Evolutionary conservation across 2,113 vertebrate species (phyloP).

Genomic region (Aphyosemion australe): DNA sequence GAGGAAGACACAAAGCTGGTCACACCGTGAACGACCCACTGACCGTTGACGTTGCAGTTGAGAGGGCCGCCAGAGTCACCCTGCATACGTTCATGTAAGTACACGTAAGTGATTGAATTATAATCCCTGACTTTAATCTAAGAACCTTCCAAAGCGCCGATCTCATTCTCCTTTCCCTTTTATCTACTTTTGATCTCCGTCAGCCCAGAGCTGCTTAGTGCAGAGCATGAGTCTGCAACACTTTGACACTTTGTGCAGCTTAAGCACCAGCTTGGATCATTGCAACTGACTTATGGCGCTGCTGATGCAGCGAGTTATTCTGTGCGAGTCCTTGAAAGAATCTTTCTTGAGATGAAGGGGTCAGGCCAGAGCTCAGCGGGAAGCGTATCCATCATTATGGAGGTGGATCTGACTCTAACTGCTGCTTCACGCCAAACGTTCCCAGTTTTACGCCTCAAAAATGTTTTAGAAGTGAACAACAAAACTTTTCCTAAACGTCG

Average conservation of each 20-base stretch:
- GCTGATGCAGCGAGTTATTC: conserved; percentile 57
- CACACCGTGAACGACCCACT: conserved; percentile 85
- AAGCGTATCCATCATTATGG: conserved; percentile 4
- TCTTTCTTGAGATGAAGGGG: conserved; percentile 48
- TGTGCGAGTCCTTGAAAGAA: conserved; percentile 39
- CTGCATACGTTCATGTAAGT: conserved; percentile 56
- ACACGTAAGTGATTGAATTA: not conserved
- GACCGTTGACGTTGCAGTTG: conserved; percentile 81
- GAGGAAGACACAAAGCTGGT: conserved; percentile 87
- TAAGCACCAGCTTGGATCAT: conserved; percentile 43
- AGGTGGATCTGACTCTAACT: conserved; percentile 15
- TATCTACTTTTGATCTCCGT: conserved; percentile 16
- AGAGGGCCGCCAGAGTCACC: conserved; percentile 92
- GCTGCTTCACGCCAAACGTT: no score
- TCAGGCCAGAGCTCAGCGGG: conserved; percentile 34
- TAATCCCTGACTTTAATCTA: not conserved
- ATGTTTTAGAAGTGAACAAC: not conserved
- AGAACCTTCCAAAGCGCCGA: not conserved
- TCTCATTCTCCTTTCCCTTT: not conserved
- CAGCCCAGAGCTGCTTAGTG: conserved; percentile 23
- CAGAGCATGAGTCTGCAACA: conserved; percentile 23
- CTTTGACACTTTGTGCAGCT: conserved; percentile 48
- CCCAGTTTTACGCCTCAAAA: not conserved
- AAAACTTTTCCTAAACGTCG: fast-evolving
- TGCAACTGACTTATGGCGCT: conserved; percentile 40